Conservation (phyloP, 2,797 vertebrate genomes). For the Enteromius trimaculatus region DNA sequence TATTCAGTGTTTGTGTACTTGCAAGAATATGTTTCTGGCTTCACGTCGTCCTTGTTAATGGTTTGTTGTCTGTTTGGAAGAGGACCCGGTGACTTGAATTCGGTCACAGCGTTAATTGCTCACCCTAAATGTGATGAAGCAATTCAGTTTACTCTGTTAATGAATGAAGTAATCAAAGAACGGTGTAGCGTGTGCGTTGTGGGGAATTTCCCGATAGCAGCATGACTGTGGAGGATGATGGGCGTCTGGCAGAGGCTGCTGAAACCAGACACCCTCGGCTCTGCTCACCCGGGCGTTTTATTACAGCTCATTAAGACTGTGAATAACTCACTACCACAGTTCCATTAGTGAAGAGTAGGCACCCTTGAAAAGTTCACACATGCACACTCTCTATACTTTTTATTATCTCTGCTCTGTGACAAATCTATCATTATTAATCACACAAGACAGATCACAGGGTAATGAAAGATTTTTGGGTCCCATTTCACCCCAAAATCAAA, state of each 20-base stretch:
- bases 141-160: slow-evolving; percentile 80
- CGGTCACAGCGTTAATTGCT: slow-evolving; percentile 63
- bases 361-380: slow-evolving; percentile 61
- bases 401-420: slow-evolving; percentile 27
- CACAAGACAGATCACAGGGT: not conserved
- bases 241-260: slow-evolving; percentile 75
- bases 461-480: not conserved
- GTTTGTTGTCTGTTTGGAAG: slow-evolving; percentile 80
- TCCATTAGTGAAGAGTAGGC: slow-evolving; percentile 78
- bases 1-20: not conserved
- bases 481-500: slow-evolving; percentile 35
- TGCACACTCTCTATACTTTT: not conserved
- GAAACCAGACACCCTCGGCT: slow-evolving; percentile 81
- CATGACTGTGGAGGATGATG: slow-evolving; percentile 77
- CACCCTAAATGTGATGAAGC: slow-evolving; percentile 55
- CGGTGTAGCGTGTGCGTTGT: slow-evolving; percentile 80
- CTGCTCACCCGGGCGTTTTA: slow-evolving; percentile 77
- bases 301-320: slow-evolving; percentile 85
- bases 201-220: slow-evolving; percentile 88
- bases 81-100: slow-evolving; percentile 63
- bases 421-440: not conserved
- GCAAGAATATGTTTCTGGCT: not conserved
- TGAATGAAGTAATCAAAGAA: slow-evolving; percentile 86
- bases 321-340: slow-evolving; percentile 74
- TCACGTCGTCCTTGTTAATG: slow-evolving; percentile 74